These are phyloP conservation scores for Halictus quadricinctus DNA, from an alignment of 2,888 invertebrate species.

Conservation along the genomic window DNA sequence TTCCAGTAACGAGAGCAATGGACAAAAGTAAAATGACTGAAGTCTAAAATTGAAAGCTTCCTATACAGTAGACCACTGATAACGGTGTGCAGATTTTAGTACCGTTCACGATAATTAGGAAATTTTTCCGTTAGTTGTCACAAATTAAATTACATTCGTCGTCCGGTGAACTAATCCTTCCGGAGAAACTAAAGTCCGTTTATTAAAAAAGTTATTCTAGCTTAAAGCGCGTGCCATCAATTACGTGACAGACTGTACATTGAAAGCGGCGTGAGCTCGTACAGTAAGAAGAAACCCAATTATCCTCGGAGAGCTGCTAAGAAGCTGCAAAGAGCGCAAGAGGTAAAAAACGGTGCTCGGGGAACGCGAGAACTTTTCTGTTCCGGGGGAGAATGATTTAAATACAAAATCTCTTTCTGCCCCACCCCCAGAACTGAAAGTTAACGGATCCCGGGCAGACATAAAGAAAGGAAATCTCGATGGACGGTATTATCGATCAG, in stretches of 20 bases:
- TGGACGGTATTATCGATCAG: slow-evolving; percentile 13
- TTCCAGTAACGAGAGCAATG: too few species aligned
- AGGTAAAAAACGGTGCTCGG: background rate
- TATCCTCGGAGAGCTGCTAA: background rate
- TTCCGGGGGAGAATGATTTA: background rate
- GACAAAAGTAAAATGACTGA: too few species aligned
- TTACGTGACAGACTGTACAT: background rate
- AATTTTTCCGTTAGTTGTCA: too few species aligned
- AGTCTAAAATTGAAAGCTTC: too few species aligned
- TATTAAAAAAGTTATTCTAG: background rate
- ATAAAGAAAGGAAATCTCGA: slow-evolving; percentile 5
- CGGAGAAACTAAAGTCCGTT: too few species aligned
- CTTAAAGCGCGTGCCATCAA: background rate
- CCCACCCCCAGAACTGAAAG: background rate
- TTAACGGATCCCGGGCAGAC: slow-evolving; percentile 2
- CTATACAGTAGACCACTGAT: too few species aligned
- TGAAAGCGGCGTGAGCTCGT: background rate
- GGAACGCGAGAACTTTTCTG: background rate
- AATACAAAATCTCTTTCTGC: slow-evolving; percentile 1
- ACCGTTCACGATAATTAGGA: too few species aligned
- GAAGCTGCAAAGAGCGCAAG: background rate
- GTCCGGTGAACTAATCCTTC: too few species aligned
- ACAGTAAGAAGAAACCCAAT: background rate
- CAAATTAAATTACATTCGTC: too few species aligned
- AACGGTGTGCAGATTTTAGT: too few species aligned